Conservation (phyloP, 2,113 vertebrate species). For the Sakesphorus luctuosus region DNA sequence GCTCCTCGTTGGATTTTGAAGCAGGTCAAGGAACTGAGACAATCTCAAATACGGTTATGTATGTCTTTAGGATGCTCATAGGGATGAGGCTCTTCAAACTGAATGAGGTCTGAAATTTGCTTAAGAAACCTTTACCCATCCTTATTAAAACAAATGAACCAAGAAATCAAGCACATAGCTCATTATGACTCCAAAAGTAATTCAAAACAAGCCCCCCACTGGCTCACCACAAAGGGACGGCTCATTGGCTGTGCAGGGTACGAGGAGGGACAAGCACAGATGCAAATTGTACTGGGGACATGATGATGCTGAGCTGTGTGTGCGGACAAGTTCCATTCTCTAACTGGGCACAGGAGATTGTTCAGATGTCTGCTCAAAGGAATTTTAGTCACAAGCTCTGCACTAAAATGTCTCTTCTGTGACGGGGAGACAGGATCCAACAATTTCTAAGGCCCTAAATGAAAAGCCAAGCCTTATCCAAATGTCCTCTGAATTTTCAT, state of each 20-base stretch:
- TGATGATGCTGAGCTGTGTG: neutral
- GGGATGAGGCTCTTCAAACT: neutral
- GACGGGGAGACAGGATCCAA: neutral
- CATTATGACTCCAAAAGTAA: constrained; percentile 8
- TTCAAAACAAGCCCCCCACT: neutral
- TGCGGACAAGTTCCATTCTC: neutral
- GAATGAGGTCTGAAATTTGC: constrained; percentile 30
- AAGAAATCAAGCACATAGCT: constrained; percentile 8
- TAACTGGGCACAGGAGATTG: neutral
- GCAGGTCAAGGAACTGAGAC: neutral
- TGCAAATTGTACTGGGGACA: neutral
- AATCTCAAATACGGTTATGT: neutral
- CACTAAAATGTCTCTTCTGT: neutral
- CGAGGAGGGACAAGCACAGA: neutral
- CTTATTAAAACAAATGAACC: constrained; percentile 48
- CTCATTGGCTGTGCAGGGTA: neutral
- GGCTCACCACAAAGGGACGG: neutral
- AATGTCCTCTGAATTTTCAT: neutral
- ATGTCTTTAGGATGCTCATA: neutral
- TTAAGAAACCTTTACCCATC: constrained; percentile 13
- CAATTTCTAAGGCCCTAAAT: neutral
- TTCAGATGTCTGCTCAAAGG: neutral
- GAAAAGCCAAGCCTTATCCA: neutral
- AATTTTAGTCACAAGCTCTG: neutral
- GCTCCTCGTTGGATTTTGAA: neutral